A percentile compares a stretch with the other conserved stretches of the same genome.
These are phyloP conservation scores for Chionoecetes opilio DNA, from an alignment of 1,140 invertebrate species.

Conservation along the genomic window DNA sequence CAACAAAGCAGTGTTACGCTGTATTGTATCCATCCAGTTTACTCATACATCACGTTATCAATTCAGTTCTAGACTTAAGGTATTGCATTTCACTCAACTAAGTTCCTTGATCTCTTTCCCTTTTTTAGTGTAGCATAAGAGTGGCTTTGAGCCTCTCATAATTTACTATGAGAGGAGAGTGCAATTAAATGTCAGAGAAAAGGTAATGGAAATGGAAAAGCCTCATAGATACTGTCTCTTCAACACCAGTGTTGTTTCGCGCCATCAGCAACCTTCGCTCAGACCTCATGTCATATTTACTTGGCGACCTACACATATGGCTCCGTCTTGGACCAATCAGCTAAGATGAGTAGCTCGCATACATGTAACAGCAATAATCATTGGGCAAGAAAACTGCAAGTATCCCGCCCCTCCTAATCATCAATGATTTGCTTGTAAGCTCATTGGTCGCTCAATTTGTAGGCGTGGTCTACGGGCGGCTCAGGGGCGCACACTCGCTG, in stretches of 20 bases:
- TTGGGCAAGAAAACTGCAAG: constrained; percentile 68
- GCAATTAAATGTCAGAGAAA: constrained; percentile 76
- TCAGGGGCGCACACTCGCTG: constrained; percentile 74
- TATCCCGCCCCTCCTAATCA: constrained; percentile 63
- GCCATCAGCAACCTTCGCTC: constrained; percentile 75
- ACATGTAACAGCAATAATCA: constrained; percentile 62
- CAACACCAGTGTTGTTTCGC: constrained; percentile 76
- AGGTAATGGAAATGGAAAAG: constrained; percentile 76
- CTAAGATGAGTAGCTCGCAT: constrained; percentile 56
- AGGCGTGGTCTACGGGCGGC: constrained; percentile 56
- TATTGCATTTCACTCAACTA: constrained; percentile 40
- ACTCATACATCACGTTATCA: constrained; percentile 69
- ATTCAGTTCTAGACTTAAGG: constrained; percentile 62
- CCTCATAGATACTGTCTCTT: constrained; percentile 75
- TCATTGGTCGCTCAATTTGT: constrained; percentile 52
- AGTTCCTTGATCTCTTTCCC: constrained; percentile 64
- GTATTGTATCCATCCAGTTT: constrained; percentile 69
- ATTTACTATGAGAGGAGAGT: constrained; percentile 61
- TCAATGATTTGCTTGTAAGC: constrained; percentile 68
- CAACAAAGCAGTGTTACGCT: constrained; percentile 65
- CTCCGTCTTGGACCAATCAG: constrained; percentile 76
- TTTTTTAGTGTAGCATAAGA: constrained; percentile 10
- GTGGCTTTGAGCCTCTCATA: constrained; percentile 69
- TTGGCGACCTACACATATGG: constrained; percentile 78
- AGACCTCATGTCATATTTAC: constrained; percentile 79